These are phyloP conservation scores for Palloptera scutellata DNA, from an alignment of 2,888 invertebrate genomes.

Conservation along the genomic window DNA sequence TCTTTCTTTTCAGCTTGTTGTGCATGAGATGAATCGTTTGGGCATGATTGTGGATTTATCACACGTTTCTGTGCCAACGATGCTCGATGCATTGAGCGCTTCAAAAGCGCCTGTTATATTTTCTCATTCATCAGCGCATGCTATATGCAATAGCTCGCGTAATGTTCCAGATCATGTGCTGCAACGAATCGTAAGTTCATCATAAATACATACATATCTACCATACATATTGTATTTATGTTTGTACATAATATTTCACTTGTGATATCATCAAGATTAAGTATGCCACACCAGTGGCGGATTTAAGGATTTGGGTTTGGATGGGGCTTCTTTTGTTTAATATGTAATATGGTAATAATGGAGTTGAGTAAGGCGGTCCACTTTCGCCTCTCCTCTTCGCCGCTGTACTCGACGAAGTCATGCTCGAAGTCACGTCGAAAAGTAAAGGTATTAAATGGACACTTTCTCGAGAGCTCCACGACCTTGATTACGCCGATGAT, in stretches of 20 bases:
- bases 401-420: no score
- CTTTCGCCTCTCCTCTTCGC: no score
- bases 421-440: no score
- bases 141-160: constrained; percentile 81
- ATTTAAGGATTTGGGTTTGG: no score
- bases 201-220: not conserved
- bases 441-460: no score
- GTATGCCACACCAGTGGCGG: no score
- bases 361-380: no score
- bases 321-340: no score
- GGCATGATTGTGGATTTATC: constrained; percentile 88
- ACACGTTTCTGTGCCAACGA: constrained; percentile 81
- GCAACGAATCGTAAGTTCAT: constrained; percentile 69
- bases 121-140: constrained; percentile 84
- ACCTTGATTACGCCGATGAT: no score
- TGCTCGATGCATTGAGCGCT: constrained; percentile 79
- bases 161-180: constrained; percentile 84
- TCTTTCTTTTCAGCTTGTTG: constrained; percentile 69
- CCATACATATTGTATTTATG: constrained; percentile 4
- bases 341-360: no score
- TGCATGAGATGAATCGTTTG: constrained; percentile 87
- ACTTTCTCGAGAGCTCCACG: no score
- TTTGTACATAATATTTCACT: not conserved
- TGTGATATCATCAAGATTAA: not conserved
- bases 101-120: constrained; percentile 85